Evolutionary conservation across 2,113 vertebrate genomes (phyloP), one percentile per base, ranked within the genome.

Genomic region (Sphaerodactylus townsendi): DNA sequence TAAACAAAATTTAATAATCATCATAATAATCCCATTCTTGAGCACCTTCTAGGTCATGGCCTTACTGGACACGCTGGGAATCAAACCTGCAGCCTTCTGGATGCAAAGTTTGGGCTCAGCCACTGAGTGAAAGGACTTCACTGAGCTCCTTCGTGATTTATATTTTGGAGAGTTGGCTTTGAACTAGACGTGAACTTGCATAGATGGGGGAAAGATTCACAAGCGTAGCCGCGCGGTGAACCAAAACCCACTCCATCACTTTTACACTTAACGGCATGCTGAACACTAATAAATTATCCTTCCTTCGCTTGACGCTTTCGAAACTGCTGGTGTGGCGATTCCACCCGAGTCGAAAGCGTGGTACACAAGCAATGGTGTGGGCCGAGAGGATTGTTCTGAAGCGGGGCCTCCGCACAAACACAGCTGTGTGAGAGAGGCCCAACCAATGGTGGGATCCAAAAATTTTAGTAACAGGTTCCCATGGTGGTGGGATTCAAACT

Each of bases 241-340:
- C 87, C 92, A 90, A 88, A 90, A 90, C 88, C 74, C 90, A 86
- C 91, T 94, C 91, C 92, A 93, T 94, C 93, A 93, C 88, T 94
- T 62, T 94, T 85, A 90, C 87, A 90, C 89, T 93, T 92, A 93
- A 90, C 90, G 79, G 89, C 86, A 85, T 83, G 78, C 82, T 80
- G 85, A 92, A 37, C 86, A 90, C 85, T 87, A 79, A 92, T 95
- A 93, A 95, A 95, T 95, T 93, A 93, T 82, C 70, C 83, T 91
- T 89, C 86, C 81, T 4, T 56, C 80, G 73, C 78, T 86, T 89
- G 88, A 87, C 81, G 90, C 77, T 68, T 79, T 79, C 64, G n/a
- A 68, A 68, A 68, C 10, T 5, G 41, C 41, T 19, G 85, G 85
- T 82, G 84, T 82, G 0, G 13, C 48, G 85, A 48, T 81, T 72